Percentiles rank a stretch among this genome's conserved stretches.
Evolutionary conservation across 2,113 vertebrate species (phyloP).

Genomic region (Urocynchramus pylzowi): DNA sequence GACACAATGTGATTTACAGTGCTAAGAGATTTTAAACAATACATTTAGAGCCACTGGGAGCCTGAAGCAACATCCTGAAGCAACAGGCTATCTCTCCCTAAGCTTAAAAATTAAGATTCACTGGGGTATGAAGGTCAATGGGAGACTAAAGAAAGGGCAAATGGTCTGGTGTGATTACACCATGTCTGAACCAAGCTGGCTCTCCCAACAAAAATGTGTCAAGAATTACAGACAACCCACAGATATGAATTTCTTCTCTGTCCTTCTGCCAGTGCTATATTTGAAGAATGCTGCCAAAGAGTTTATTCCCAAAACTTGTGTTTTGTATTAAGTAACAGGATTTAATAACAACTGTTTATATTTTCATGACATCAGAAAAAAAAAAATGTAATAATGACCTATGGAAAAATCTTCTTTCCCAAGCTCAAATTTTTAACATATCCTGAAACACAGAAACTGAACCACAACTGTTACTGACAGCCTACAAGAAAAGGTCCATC

Average conservation of each 20-base stretch:
- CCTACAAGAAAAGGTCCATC: not conserved
- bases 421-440: not conserved
- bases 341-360: constrained; percentile 34
- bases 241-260: constrained; percentile 21
- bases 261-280: constrained; percentile 62
- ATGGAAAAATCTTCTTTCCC: constrained; percentile 1
- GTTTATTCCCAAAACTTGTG: not conserved
- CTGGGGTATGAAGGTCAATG: constrained; percentile 45
- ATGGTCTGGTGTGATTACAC: constrained; percentile 52
- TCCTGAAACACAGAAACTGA: not conserved
- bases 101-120: constrained; percentile 17
- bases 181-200: constrained; percentile 49
- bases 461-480: not conserved
- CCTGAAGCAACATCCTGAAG: not conserved
- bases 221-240: constrained; percentile 55
- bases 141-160: constrained; percentile 30
- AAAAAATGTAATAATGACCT: not conserved
- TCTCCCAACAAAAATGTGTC: constrained; percentile 32
- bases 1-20: not conserved
- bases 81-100: not conserved
- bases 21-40: constrained; percentile 21
- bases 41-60: not conserved
- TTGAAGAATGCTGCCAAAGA: constrained; percentile 50
- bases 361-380: not conserved
- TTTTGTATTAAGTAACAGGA: constrained; percentile 20